phyloP scores from a whole-genome alignment of 2,113 vertebrate species.

The Cettia cetti region DNA sequence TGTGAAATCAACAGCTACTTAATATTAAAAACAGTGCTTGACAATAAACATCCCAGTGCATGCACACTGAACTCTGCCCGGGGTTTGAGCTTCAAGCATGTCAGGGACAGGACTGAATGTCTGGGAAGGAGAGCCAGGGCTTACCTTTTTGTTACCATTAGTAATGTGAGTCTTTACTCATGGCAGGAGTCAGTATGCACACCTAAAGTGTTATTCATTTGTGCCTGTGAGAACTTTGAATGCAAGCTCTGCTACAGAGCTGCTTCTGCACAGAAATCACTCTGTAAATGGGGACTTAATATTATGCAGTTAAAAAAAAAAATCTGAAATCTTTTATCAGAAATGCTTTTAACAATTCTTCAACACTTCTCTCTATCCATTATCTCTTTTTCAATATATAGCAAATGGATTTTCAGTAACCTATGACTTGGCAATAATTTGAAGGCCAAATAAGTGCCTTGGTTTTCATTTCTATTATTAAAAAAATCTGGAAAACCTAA shows the following conservation, averaged over 20 bases:
- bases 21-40: background rate
- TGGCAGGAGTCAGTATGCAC: background rate
- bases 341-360: background rate
- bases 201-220: conserved; percentile 31
- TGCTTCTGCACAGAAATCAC: conserved; percentile 12
- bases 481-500: background rate
- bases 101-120: background rate
- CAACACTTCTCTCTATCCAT: background rate
- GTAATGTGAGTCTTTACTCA: conserved; percentile 32
- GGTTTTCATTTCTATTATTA: background rate
- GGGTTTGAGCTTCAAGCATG: conserved; percentile 1
- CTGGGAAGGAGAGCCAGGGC: conserved; percentile 29
- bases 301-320: background rate
- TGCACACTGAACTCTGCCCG: background rate
- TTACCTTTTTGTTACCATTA: conserved; percentile 40
- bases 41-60: background rate
- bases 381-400: background rate
- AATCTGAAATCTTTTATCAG: background rate
- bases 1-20: conserved; percentile 44
- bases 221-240: background rate
- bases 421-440: background rate
- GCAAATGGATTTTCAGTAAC: background rate
- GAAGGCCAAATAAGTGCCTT: background rate
- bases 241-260: background rate
- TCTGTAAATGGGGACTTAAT: conserved; percentile 1